Conservation (phyloP, 2,888 invertebrate species). For the Apodemia duryi region DNA sequence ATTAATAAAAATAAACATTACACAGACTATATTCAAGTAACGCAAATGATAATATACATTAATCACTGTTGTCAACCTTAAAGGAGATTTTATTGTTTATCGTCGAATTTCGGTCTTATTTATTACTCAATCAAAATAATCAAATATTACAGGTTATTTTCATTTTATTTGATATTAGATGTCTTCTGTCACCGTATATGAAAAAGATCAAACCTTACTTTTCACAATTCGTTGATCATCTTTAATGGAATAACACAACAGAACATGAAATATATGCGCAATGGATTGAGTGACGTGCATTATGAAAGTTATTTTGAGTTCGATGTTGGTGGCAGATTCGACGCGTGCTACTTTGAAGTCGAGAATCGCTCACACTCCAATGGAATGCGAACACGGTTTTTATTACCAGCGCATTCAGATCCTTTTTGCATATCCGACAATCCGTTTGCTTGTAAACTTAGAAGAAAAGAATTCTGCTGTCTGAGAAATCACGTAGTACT, state of each 20-base stretch:
- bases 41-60: no score
- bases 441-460: background rate
- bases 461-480: background rate
- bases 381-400: conserved; percentile 12
- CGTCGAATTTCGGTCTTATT: no score
- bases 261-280: background rate
- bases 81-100: no score
- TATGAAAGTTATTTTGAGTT: conserved; percentile 10
- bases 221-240: background rate
- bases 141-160: no score
- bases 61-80: no score
- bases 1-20: no score
- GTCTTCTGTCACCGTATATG: no score
- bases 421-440: background rate
- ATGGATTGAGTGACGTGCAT: conserved; percentile 6
- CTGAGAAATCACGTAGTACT: no score
- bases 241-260: background rate
- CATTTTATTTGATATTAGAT: no score
- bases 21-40: no score
- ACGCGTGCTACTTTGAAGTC: conserved; percentile 1
- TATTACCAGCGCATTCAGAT: background rate
- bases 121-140: no score
- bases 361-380: background rate
- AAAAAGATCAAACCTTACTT: background rate
- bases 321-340: conserved; percentile 10